These are phyloP conservation scores for Hippocampus comes DNA, from an alignment of 2,113 vertebrate genomes.

Conservation along the genomic window DNA sequence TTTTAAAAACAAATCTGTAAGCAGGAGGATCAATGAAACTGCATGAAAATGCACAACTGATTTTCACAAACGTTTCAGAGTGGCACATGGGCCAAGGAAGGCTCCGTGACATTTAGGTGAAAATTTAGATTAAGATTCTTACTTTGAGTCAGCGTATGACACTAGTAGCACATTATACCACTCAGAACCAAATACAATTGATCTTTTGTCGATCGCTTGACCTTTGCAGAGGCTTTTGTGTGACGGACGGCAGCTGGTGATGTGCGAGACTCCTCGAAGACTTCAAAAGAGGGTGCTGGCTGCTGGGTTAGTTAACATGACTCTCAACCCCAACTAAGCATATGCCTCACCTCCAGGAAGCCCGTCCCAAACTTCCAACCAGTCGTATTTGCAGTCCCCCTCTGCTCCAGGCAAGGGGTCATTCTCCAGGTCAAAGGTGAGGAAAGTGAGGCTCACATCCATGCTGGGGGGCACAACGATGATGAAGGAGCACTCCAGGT, in stretches of 20 bases:
- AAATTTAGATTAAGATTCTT: not conserved
- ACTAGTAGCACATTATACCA: too few relatives aligned
- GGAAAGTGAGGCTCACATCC: constrained; percentile 90
- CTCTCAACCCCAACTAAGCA: not conserved
- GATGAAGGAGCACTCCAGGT: constrained; percentile 94
- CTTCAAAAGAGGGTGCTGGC: too few relatives aligned
- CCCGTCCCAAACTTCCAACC: constrained; percentile 98
- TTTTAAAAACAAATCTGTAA: not conserved
- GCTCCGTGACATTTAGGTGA: not conserved
- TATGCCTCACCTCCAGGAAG: constrained; percentile 86
- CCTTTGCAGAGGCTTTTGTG: too few relatives aligned
- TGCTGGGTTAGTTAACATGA: not conserved
- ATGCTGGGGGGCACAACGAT: constrained; percentile 92
- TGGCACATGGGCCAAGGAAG: not conserved
- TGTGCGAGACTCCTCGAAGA: too few relatives aligned
- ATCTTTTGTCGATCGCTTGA: too few relatives aligned
- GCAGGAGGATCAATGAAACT: too few relatives aligned
- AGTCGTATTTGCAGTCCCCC: constrained; percentile 97
- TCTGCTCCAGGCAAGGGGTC: constrained; percentile 89
- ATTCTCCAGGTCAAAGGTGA: constrained; percentile 94
- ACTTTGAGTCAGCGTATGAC: not conserved
- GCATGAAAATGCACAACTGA: not conserved
- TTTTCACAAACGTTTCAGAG: not conserved
- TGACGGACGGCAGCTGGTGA: too few relatives aligned
- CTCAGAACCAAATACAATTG: too few relatives aligned